These are phyloP conservation scores for Rhynchomys soricoides DNA, from an alignment of 2,113 vertebrate genomes.

Conservation along the genomic window DNA sequence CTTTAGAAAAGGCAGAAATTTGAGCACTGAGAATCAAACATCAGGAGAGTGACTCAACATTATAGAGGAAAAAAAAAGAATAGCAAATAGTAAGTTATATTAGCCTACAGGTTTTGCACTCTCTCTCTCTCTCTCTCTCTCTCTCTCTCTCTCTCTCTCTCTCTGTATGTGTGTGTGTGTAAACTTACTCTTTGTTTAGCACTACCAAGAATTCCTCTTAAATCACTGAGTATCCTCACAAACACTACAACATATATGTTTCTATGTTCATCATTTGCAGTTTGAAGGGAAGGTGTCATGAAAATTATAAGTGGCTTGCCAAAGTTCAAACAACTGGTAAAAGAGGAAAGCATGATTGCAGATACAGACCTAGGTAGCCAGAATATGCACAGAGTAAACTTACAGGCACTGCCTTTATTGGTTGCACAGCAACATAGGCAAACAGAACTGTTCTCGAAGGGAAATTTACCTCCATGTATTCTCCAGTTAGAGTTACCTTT, in stretches of 20 bases:
- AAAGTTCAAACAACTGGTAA: neutral
- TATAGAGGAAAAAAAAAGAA: slow-evolving; percentile 25
- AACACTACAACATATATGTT: neutral
- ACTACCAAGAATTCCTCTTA: neutral
- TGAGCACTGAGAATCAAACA: slow-evolving; percentile 23
- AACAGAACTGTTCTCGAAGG: slow-evolving; percentile 27
- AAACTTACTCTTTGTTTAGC: neutral
- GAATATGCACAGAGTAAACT: neutral
- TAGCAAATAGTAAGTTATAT: slow-evolving; percentile 20
- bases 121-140: neutral
- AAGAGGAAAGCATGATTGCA: neutral
- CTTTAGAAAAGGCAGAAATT: slow-evolving; percentile 10
- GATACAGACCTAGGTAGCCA: neutral
- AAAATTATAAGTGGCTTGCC: slow-evolving; percentile 39
- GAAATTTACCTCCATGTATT: slow-evolving; percentile 20
- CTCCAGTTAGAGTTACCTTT: neutral
- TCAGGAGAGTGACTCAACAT: neutral
- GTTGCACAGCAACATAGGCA: neutral
- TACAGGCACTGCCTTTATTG: neutral
- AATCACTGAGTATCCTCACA: slow-evolving; percentile 15
- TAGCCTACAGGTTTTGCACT: neutral
- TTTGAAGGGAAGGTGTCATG: neutral
- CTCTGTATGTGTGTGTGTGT: no score
- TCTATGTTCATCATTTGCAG: neutral
- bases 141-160: no score